These are phyloP conservation scores for Cygnus buccinator DNA, from an alignment of 2,113 vertebrate species.

Conservation along the genomic window DNA sequence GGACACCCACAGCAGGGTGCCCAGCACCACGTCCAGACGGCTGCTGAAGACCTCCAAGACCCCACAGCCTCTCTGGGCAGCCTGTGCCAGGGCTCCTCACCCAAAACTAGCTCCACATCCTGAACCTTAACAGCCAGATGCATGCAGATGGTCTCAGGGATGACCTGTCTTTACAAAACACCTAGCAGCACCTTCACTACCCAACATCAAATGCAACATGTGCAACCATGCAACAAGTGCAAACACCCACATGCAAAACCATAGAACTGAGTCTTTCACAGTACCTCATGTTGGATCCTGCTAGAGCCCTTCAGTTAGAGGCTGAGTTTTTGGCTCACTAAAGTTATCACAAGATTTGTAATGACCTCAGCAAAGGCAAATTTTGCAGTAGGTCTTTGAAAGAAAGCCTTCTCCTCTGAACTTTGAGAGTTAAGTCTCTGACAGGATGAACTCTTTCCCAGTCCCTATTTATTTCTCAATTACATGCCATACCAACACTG, in stretches of 20 bases:
- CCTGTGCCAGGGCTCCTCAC: background rate
- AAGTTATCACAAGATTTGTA: background rate
- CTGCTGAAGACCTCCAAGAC: background rate
- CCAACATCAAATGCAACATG: background rate
- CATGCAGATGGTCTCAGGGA: background rate
- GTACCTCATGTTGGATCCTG: background rate
- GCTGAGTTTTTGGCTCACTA: background rate
- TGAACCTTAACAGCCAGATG: background rate
- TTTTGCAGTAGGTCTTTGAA: background rate
- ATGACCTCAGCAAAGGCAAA: background rate
- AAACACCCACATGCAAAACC: background rate
- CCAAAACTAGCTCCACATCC: background rate
- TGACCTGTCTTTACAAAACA: background rate
- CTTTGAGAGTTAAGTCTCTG: rapidly evolving
- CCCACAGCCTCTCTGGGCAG: background rate
- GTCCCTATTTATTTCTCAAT: background rate
- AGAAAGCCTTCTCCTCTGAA: background rate
- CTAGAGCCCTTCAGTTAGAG: background rate
- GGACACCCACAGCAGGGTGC: background rate
- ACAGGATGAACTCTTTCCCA: background rate
- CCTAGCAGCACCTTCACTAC: background rate
- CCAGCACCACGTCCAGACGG: background rate
- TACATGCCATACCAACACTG: background rate
- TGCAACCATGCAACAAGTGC: too few relatives aligned
- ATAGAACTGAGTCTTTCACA: background rate